Percentiles rank a stretch among this genome's conserved stretches.
These are phyloP conservation scores for Lathronympha strigana DNA, from an alignment of 2,888 invertebrate genomes.

Conservation along the genomic window DNA sequence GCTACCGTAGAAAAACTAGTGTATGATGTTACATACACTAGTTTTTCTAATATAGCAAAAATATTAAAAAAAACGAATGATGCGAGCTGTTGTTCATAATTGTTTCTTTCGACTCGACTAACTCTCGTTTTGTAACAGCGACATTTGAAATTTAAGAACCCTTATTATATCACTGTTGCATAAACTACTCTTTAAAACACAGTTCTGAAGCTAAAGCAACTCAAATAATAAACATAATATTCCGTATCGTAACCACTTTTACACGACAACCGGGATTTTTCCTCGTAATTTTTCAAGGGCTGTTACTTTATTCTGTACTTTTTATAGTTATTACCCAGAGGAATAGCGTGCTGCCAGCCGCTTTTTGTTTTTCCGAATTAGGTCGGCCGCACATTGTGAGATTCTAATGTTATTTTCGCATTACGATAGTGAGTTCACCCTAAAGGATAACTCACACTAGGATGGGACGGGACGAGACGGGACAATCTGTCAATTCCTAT, in stretches of 20 bases:
- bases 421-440: neutral
- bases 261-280: conserved; percentile 21
- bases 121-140: no score
- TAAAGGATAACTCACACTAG: neutral
- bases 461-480: no score
- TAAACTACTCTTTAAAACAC: neutral
- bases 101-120: no score
- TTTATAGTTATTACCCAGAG: conserved; percentile 38
- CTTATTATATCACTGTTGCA: no score
- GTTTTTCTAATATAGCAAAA: no score
- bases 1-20: no score
- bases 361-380: conserved; percentile 23
- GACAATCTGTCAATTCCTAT: no score
- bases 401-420: neutral
- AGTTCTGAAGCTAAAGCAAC: neutral
- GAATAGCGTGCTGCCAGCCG: conserved; percentile 3
- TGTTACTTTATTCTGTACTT: conserved; percentile 24
- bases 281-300: conserved; percentile 32
- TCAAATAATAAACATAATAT: neutral
- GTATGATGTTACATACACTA: no score
- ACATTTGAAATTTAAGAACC: no score
- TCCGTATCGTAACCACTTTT: conserved; percentile 7
- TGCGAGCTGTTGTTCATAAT: no score
- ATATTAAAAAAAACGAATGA: no score
- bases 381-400: neutral